phyloP scores from a whole-genome alignment of 2,888 invertebrate genomes.

The Heliconius sara region DNA sequence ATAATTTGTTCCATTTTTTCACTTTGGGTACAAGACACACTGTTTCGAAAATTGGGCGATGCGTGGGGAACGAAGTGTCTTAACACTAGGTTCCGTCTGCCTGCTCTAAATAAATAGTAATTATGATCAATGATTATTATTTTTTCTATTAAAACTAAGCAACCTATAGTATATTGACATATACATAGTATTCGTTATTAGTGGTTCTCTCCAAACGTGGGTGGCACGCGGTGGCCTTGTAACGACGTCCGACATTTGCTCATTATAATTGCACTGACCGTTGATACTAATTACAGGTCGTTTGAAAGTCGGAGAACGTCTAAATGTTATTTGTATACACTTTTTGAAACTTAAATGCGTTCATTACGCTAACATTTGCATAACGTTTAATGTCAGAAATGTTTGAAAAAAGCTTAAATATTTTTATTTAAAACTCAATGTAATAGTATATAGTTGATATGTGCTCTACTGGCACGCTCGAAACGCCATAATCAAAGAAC shows the following conservation, averaged over 20 bases:
- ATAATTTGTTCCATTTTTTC: too few species aligned
- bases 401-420: background rate
- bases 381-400: slow-evolving; percentile 2
- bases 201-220: slow-evolving; percentile 36
- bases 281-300: slow-evolving; percentile 26
- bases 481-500: too few species aligned
- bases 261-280: slow-evolving; percentile 45
- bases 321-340: slow-evolving; percentile 10
- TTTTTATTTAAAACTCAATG: background rate
- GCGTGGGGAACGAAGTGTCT: too few species aligned
- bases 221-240: slow-evolving; percentile 46
- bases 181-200: background rate
- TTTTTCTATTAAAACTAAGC: background rate
- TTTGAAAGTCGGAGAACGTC: slow-evolving; percentile 25
- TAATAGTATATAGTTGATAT: too few species aligned
- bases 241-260: slow-evolving; percentile 46
- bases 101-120: too few species aligned
- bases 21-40: too few species aligned
- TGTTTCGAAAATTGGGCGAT: too few species aligned
- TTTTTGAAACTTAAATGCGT: slow-evolving; percentile 4
- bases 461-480: too few species aligned
- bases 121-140: too few species aligned
- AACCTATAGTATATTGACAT: background rate
- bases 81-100: too few species aligned
- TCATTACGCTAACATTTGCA: slow-evolving; percentile 11